phyloP scores from a whole-genome alignment of 2,797 vertebrate species.

The Apodemus agrarius region DNA sequence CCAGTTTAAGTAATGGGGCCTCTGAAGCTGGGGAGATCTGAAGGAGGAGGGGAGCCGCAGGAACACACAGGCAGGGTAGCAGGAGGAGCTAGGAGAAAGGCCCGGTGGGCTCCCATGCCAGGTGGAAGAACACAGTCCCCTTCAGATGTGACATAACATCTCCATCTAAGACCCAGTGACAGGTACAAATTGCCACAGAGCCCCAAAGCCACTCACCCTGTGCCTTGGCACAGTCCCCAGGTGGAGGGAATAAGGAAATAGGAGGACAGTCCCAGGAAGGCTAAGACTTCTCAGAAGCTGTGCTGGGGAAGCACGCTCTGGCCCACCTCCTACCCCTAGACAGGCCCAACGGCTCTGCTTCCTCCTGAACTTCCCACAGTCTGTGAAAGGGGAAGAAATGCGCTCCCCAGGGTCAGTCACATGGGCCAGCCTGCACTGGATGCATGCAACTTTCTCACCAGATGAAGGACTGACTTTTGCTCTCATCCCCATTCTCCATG shows the following conservation, averaged over 20 bases:
- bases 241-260: not conserved
- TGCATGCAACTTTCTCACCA: constrained; percentile 14
- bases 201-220: not conserved
- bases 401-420: constrained; percentile 36
- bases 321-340: not conserved
- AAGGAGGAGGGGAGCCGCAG: not conserved
- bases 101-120: not conserved
- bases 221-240: not conserved
- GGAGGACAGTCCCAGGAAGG: not conserved
- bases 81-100: not conserved
- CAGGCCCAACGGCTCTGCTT: constrained; percentile 35
- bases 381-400: constrained; percentile 72
- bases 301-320: not conserved
- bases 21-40: not conserved
- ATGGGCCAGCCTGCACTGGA: not conserved
- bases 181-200: not conserved
- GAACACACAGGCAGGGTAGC: not conserved
- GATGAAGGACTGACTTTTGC: not conserved
- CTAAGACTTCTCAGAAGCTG: constrained; percentile 50
- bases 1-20: not conserved
- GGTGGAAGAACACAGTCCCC: not conserved
- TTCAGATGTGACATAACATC: not conserved
- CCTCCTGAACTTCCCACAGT: constrained; percentile 57
- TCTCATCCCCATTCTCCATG: not conserved
- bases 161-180: not conserved